Conservation (phyloP, 2,888 invertebrate species). For the Artemia sinica region DNA sequence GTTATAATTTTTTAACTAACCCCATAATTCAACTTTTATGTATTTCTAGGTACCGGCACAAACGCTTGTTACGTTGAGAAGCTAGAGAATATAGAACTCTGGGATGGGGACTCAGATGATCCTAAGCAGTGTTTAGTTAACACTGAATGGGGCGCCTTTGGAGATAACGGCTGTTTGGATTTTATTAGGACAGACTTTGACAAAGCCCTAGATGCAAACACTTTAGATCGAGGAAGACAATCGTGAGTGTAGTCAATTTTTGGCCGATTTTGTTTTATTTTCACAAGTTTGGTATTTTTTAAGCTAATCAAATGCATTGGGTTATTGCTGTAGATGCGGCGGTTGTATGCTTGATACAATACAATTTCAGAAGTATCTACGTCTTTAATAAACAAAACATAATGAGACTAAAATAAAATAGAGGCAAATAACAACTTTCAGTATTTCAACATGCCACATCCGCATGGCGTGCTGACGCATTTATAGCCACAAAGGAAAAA, state of each 20-base stretch:
- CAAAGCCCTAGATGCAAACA: slow-evolving; percentile 58
- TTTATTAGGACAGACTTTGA: slow-evolving; percentile 72
- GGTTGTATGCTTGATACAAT: too few species aligned
- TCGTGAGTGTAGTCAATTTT: slow-evolving; percentile 37
- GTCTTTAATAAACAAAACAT: too few species aligned
- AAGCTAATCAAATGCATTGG: too few species aligned
- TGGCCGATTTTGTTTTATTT: too few species aligned
- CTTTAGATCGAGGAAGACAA: slow-evolving; percentile 56
- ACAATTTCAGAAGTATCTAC: too few species aligned
- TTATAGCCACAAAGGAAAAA: too few species aligned
- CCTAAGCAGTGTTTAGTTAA: slow-evolving; percentile 60
- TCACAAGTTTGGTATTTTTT: too few species aligned
- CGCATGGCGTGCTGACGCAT: too few species aligned
- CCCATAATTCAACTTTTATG: slow-evolving; percentile 25
- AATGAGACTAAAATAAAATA: too few species aligned
- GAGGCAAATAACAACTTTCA: too few species aligned
- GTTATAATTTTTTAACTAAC: neutral
- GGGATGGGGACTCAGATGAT: slow-evolving; percentile 44
- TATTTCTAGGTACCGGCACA: slow-evolving; percentile 62
- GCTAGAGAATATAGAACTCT: slow-evolving; percentile 60
- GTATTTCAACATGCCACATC: too few species aligned
- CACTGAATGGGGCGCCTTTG: slow-evolving; percentile 93
- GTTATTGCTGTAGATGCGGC: too few species aligned
- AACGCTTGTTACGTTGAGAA: slow-evolving; percentile 90
- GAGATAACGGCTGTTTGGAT: slow-evolving; percentile 70